These are phyloP conservation scores for Acanthurus leucopareius DNA, from an alignment of 2,797 vertebrate genomes.

Conservation along the genomic window DNA sequence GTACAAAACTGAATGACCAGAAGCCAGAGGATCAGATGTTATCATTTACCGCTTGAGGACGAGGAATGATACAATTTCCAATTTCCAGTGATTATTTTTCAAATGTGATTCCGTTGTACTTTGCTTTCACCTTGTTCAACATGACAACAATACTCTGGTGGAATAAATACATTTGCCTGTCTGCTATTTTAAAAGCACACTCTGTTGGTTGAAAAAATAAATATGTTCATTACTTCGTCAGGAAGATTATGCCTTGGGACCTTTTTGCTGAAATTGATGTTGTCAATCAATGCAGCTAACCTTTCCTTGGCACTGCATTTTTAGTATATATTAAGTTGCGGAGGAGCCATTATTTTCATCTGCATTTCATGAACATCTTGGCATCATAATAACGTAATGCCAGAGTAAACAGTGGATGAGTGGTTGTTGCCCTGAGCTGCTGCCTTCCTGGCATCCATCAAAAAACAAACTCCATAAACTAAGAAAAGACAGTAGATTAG, in stretches of 20 bases:
- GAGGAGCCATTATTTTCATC: conserved; percentile 7
- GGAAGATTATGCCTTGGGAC: background rate
- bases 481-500: conserved; percentile 3
- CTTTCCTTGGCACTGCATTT: background rate
- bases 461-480: conserved; percentile 35
- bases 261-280: conserved; percentile 12
- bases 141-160: conserved; percentile 5
- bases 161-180: conserved; percentile 16
- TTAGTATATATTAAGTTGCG: background rate
- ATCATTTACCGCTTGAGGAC: conserved; percentile 55
- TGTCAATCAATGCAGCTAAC: conserved; percentile 5
- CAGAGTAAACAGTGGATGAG: conserved; percentile 31
- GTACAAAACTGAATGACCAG: conserved; percentile 59
- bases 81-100: conserved; percentile 74
- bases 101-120: conserved; percentile 45
- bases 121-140: conserved; percentile 41
- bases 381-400: background rate
- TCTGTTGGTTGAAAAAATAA: background rate
- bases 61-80: conserved; percentile 68
- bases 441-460: background rate
- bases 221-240: conserved; percentile 5
- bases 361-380: conserved; percentile 23
- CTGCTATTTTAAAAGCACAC: conserved; percentile 20
- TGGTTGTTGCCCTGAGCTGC: conserved; percentile 9
- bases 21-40: conserved; percentile 68